phyloP scores from a whole-genome alignment of 1,140 invertebrate genomes.

The Ceratina japonica region DNA sequence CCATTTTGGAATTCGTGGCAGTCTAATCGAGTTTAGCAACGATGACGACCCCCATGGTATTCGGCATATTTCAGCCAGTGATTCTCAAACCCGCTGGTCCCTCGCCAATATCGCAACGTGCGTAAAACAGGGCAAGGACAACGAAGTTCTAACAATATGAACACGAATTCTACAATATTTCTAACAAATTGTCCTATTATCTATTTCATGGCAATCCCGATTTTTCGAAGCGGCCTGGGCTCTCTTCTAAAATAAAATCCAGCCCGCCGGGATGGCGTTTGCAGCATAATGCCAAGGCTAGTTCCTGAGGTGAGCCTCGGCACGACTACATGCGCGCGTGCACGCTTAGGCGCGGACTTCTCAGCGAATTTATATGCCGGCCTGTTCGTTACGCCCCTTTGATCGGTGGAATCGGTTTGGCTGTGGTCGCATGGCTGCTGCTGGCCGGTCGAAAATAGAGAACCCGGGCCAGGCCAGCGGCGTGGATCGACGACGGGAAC shows the following conservation, averaged over 20 bases:
- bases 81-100: not conserved
- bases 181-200: too few species aligned
- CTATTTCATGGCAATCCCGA: too few species aligned
- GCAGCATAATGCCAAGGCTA: conserved; percentile 24
- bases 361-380: conserved; percentile 13
- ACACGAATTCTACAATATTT: too few species aligned
- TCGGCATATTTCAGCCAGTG: not conserved
- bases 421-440: conserved; percentile 41
- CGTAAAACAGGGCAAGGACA: too few species aligned
- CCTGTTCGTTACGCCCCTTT: conserved; percentile 42
- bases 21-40: conserved; percentile 15
- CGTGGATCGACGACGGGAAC: conserved; percentile 35
- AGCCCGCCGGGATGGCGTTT: not conserved
- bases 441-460: conserved; percentile 64
- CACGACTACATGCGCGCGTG: conserved; percentile 2
- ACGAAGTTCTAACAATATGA: too few species aligned
- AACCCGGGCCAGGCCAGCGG: conserved; percentile 20
- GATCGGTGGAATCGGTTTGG: conserved; percentile 63
- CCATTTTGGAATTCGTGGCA: conserved; percentile 21
- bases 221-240: too few species aligned
- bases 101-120: too few species aligned
- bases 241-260: conserved; percentile 13
- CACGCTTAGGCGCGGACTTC: not conserved
- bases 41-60: conserved; percentile 12
- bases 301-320: conserved; percentile 21